A percentile compares a stretch with the other conserved stretches of the same genome.
Conservation (phyloP, 2,888 invertebrate genomes). For the Melikaiella ostensackeni region DNA sequence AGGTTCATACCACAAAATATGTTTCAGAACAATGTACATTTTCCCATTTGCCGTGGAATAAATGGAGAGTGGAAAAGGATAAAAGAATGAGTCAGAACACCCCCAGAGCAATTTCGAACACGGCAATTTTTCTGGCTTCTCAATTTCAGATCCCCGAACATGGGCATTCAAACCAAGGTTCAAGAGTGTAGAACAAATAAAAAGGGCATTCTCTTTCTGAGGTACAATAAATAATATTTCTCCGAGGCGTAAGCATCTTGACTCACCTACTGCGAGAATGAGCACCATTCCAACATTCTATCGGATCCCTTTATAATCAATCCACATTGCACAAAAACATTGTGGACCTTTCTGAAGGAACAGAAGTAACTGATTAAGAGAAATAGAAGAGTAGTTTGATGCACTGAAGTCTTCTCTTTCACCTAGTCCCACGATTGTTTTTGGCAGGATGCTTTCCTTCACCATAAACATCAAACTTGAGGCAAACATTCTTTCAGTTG, state of each 20-base stretch:
- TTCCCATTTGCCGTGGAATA: background rate
- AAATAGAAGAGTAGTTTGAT: background rate
- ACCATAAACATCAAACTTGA: background rate
- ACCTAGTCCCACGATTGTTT: slow-evolving; percentile 2
- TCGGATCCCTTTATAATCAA: background rate
- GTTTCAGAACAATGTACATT: background rate
- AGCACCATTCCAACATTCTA: no score
- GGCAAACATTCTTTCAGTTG: background rate
- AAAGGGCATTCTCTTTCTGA: background rate
- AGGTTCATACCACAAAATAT: background rate
- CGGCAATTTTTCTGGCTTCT: background rate
- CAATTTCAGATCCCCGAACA: background rate
- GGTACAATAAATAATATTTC: slow-evolving; percentile 3
- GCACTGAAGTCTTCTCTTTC: background rate
- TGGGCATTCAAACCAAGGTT: background rate
- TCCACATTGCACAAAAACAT: background rate
- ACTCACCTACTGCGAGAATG: background rate
- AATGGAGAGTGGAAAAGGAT: background rate
- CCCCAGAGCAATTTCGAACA: background rate
- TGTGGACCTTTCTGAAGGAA: background rate
- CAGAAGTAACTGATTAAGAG: background rate
- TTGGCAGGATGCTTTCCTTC: background rate
- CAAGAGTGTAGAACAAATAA: background rate
- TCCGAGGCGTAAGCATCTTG: background rate
- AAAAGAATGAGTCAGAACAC: background rate